Conservation (phyloP, 2,888 invertebrate species). For the Diarsia dahlii region DNA sequence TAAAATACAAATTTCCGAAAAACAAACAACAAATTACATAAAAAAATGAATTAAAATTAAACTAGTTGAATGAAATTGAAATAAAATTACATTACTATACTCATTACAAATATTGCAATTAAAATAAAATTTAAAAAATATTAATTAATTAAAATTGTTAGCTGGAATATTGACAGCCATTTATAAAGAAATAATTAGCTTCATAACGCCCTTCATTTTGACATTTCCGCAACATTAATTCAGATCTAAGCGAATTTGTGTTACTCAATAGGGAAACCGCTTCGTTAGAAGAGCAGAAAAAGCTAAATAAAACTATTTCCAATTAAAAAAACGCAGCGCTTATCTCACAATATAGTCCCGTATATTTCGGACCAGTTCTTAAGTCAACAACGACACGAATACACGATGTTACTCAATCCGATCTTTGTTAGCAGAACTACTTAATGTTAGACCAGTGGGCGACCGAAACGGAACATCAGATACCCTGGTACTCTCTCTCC, state of each 20-base stretch:
- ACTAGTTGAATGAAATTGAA: no score
- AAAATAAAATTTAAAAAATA: no score
- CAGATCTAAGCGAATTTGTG: neutral
- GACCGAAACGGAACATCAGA: conserved; percentile 28
- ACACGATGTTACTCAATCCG: conserved; percentile 57
- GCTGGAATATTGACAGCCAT: no score
- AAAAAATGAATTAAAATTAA: no score
- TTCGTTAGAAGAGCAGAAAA: neutral
- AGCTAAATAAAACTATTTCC: neutral
- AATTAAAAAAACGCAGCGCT: neutral
- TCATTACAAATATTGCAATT: no score
- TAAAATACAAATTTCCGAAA: no score
- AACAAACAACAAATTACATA: no score
- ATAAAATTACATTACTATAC: no score
- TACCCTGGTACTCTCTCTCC: conserved; percentile 22
- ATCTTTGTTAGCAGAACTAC: conserved; percentile 59
- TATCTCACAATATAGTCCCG: conserved; percentile 7
- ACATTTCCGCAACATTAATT: neutral
- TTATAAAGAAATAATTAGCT: no score
- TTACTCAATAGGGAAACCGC: neutral
- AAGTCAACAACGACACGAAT: conserved; percentile 51
- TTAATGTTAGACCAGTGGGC: conserved; percentile 56
- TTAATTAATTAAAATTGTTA: no score
- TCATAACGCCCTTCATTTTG: no score
- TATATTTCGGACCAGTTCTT: conserved; percentile 34